These are phyloP conservation scores for Dendrolimus pini DNA, from an alignment of 2,888 invertebrate genomes.

Conservation along the genomic window DNA sequence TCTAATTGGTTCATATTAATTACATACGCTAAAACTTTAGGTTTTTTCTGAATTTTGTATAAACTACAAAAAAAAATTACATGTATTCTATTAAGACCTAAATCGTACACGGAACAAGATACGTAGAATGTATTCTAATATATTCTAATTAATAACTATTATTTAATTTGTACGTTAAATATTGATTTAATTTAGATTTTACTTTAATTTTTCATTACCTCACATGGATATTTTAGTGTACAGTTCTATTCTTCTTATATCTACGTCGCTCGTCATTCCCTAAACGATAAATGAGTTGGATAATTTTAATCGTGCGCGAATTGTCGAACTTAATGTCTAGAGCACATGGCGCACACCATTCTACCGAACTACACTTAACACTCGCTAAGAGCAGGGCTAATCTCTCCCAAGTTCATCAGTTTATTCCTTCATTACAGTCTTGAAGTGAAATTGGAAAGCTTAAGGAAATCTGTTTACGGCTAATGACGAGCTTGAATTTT, in stretches of 20 bases:
- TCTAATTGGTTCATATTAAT: no score
- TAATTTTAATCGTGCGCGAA: constrained; percentile 74
- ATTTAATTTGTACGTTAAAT: background rate
- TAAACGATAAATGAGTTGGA: constrained; percentile 65
- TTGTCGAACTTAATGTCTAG: constrained; percentile 53
- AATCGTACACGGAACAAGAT: no score
- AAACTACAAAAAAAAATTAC: no score
- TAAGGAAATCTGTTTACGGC: constrained; percentile 5
- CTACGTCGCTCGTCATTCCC: constrained; percentile 50
- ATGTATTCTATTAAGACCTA: no score
- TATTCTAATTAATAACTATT: no score
- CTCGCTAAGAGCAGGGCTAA: constrained; percentile 24
- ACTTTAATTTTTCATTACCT: no score
- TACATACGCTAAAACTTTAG: no score
- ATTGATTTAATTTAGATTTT: no score
- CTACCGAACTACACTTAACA: constrained; percentile 31
- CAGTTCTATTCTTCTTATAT: constrained; percentile 2
- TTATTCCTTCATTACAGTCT: constrained; percentile 14
- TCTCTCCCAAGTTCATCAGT: constrained; percentile 46
- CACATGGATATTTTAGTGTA: no score
- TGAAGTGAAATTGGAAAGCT: constrained; percentile 12
- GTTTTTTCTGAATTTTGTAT: no score
- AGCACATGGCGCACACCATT: constrained; percentile 59
- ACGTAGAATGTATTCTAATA: no score
- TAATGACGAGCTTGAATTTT: background rate